Base-by-base conservation (phyloP, 2,113 vertebrate species). In the Entelurus aequoreus region DNA sequence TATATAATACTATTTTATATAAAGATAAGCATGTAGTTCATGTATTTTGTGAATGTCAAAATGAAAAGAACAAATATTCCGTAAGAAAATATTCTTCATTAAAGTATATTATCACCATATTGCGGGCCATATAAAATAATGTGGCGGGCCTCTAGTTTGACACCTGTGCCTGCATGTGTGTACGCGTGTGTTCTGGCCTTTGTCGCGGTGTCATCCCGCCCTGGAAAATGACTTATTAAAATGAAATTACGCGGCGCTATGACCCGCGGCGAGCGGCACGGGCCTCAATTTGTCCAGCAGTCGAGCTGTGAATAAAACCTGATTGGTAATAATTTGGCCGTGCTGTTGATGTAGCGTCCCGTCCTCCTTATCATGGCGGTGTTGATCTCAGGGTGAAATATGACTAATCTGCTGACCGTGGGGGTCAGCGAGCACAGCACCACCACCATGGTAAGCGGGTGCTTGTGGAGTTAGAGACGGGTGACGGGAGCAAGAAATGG, bases 281-380 rank as follows among this genome's bases (percentile, higher is more conserved):
- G 83, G 86, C 87, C 36, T 81, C 88, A 90, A 89, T 90, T 90
- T 90, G 90, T 90, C 88, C 86, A 86, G 82, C 86, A 89, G 88
- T 88, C 88, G 87, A 90, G 89, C 87, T 89, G 87, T 91, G 90
- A 90, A 88, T 90, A 89, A 90, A 92, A 90, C 87, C 83, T 85
- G 87, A 91, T 90, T 90, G 88, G 86, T 87, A 89, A 90, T 91
- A 88, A 92, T 91, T 89, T 90, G 77, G 73, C 85, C 88, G 87
- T 88, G 86, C 82, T 85, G 82, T 89, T 86, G 86, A 82, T 86
- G 78, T 79, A 81, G 63, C 75, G 72, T 76, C 78, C 69, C 74
- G 62, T 70, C 84, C 68, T 63, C 74, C 80, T 71, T 68, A 63
- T 77, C 70, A 19, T 58, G 62, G 73, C 16, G 65, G 71, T 81